A percentile compares a stretch with the other conserved stretches of the same genome.
phyloP scores from a whole-genome alignment of 2,888 invertebrate genomes.

The Alcis repandata region DNA sequence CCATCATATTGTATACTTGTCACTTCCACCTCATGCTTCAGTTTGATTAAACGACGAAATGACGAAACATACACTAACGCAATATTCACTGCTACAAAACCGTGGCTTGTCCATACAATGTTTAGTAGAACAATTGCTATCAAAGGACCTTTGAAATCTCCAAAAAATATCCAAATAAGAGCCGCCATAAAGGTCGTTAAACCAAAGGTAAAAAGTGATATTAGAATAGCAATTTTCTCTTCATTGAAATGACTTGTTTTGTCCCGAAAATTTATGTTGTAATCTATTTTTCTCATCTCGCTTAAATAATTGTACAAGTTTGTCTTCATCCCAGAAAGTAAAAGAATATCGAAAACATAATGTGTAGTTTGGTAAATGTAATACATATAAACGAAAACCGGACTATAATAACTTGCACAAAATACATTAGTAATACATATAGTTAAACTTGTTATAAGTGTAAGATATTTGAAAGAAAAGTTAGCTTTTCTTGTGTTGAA shows the following conservation, averaged over 20 bases:
- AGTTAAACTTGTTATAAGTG: neutral
- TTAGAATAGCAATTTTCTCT: neutral
- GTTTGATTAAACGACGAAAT: neutral
- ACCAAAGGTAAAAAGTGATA: neutral
- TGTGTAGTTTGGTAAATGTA: neutral
- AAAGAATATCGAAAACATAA: neutral
- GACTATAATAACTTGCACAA: neutral
- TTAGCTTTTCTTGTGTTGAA: neutral
- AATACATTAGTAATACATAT: neutral
- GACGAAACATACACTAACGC: neutral
- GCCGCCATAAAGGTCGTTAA: neutral
- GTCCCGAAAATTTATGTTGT: neutral
- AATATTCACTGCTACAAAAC: neutral
- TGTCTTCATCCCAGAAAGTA: neutral
- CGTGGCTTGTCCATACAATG: neutral
- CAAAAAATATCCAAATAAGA: no score
- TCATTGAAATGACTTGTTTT: neutral
- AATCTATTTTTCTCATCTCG: neutral
- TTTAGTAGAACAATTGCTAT: neutral
- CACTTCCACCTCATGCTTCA: neutral
- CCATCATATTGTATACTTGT: neutral
- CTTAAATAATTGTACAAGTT: neutral
- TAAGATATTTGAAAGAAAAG: neutral
- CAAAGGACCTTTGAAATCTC: neutral
- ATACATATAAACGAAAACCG: neutral